Base-by-base conservation (phyloP, 1,140 invertebrate species). In the Ceratina australensis region DNA sequence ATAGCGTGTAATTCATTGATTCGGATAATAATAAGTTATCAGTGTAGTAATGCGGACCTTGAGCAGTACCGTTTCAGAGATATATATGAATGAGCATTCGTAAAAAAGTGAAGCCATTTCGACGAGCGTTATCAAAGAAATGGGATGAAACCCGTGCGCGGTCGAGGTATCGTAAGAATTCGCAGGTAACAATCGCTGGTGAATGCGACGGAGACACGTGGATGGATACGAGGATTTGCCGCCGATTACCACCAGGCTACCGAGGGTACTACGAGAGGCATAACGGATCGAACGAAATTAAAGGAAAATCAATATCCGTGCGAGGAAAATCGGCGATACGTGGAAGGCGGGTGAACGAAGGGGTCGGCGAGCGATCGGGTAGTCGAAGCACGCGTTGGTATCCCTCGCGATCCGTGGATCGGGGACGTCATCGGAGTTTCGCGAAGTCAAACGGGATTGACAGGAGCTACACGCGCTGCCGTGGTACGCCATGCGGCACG, bases 261-360 rank as follows among this genome's bases (percentile, higher is more conserved):
- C 2, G 33, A 47, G 28, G 49, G 67, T 3, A 71, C 42, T 71
- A 22, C 28, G 61, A 22, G 28, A 24, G 28, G 20, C 50, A 78
- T 78, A 8, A 15, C 33, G 69, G 49, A 5, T 63, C 52, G 42
- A 22, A 50, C n/a, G 49, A 79, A 79, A 79, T 64, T 60, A 63
- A 54, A 28, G 22, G 20, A 79, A 69, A 79, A 84, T 86, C 80
- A 82, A 84, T 84, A 84, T 74, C 12, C n/a, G 47, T 12, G 57
- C n/a, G 54, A 68, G 67, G 64, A 66, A 63, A 77, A 68, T 22
- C 13, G n/a, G 28, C n/a, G 59, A n/a, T 33, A 65, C 0, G n/a
- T 57, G 24, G 52, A 33, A 33, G 28, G 28, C 8, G 49, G 60
- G 56, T 69, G 49, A 26, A 28, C n/a, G 33, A 20, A 18, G 28